phyloP scores from a whole-genome alignment of 1,140 invertebrate species.

The Danaus melanippus region DNA sequence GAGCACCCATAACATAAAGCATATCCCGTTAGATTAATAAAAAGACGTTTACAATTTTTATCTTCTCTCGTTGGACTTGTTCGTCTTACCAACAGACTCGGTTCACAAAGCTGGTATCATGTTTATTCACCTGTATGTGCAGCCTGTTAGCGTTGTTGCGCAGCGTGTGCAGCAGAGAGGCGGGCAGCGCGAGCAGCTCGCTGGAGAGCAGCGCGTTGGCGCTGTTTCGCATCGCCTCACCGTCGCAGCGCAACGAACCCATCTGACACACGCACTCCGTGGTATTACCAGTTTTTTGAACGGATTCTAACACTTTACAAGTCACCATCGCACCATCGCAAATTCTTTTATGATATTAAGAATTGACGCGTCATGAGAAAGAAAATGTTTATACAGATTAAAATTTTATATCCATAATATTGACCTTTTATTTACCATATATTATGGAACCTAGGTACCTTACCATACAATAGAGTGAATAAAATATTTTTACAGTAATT shows the following conservation, averaged over 20 bases:
- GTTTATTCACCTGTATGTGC: conserved; percentile 46
- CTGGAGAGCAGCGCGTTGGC: conserved; percentile 84
- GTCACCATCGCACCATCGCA: background rate
- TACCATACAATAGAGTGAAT: too few species aligned
- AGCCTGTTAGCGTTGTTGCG: conserved; percentile 46
- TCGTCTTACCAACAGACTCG: too few species aligned
- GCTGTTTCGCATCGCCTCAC: conserved; percentile 82
- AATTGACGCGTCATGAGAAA: background rate
- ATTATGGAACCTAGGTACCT: too few species aligned
- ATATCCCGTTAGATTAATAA: too few species aligned
- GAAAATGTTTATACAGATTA: background rate
- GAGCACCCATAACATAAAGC: too few species aligned
- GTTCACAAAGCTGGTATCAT: too few species aligned
- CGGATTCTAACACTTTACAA: conserved; percentile 8
- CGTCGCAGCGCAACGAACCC: conserved; percentile 31
- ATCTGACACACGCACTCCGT: conserved; percentile 25
- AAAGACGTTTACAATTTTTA: too few species aligned
- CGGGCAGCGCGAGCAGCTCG: conserved; percentile 70
- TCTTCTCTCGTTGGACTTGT: too few species aligned
- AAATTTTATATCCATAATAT: background rate
- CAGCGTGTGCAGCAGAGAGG: conserved; percentile 55
- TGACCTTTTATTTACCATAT: too few species aligned
- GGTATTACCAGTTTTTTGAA: conserved; percentile 7
- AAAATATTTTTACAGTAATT: too few species aligned
- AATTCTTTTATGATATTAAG: background rate